phyloP scores from a whole-genome alignment of 2,113 vertebrate species.

The Oenanthe melanoleuca region DNA sequence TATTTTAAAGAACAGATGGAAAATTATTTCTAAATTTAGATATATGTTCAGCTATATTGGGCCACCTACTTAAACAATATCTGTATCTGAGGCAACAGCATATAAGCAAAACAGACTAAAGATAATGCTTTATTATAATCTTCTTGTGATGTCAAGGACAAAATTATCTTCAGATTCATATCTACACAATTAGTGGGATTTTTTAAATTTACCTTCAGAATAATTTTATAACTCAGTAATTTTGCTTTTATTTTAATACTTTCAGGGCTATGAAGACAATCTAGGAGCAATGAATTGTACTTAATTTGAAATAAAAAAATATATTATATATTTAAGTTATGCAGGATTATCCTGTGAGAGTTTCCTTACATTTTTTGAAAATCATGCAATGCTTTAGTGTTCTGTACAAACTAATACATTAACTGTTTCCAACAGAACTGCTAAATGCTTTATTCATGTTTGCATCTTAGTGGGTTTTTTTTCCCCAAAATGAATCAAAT shows the following conservation, averaged over 20 bases:
- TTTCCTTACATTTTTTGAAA: conserved; percentile 65
- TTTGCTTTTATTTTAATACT: conserved; percentile 28
- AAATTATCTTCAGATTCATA: conserved; percentile 17
- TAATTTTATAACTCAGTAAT: neutral
- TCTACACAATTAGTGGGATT: neutral
- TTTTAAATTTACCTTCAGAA: conserved; percentile 30
- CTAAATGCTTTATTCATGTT: conserved; percentile 2
- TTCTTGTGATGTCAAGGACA: conserved; percentile 39
- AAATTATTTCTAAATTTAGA: neutral
- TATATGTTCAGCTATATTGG: neutral
- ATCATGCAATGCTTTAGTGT: conserved; percentile 47
- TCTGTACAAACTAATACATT: conserved; percentile 28
- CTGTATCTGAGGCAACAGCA: neutral
- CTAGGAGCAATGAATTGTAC: neutral
- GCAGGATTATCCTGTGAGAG: conserved; percentile 31
- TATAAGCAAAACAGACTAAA: conserved; percentile 27
- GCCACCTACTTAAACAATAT: neutral
- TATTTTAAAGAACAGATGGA: neutral
- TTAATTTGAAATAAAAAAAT: conserved; percentile 61
- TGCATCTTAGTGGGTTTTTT: neutral
- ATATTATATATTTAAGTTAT: conserved; percentile 36
- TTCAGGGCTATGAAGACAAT: conserved; percentile 15
- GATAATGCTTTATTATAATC: neutral
- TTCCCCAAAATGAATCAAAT: conserved; percentile 35
- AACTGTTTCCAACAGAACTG: neutral